Percentiles rank a stretch among this genome's conserved stretches.
These are phyloP conservation scores for Danaus chrysippus DNA, from an alignment of 2,888 invertebrate genomes.

Conservation along the genomic window DNA sequence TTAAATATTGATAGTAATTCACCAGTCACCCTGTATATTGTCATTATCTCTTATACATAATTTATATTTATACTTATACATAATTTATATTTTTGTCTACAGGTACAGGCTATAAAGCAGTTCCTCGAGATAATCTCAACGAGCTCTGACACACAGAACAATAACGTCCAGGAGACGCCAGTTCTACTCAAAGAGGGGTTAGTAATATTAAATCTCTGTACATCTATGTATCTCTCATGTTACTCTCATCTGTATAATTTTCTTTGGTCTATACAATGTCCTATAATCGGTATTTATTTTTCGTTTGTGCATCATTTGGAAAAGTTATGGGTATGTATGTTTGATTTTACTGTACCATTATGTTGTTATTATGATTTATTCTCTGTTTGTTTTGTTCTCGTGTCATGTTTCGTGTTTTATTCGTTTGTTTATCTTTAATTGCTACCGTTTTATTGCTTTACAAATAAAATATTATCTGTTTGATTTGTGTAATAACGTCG, in stretches of 20 bases:
- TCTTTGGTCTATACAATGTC: conserved; percentile 23
- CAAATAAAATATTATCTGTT: no score
- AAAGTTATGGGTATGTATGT: conserved; percentile 67
- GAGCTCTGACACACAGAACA: conserved; percentile 82
- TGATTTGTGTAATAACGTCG: no score
- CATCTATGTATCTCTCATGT: neutral
- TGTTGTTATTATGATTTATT: conserved; percentile 13
- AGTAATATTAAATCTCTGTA: conserved; percentile 50
- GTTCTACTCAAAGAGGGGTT: conserved; percentile 95
- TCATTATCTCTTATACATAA: no score
- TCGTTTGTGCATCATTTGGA: conserved; percentile 53
- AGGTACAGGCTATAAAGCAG: conserved; percentile 87
- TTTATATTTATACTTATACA: neutral
- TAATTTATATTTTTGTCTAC: conserved; percentile 26
- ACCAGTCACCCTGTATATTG: no score
- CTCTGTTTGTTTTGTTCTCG: conserved; percentile 7
- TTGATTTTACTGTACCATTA: conserved; percentile 27
- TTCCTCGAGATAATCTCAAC: conserved; percentile 95
- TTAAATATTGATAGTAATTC: no score
- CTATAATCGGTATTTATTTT: conserved; percentile 31
- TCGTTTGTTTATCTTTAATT: conserved; percentile 2
- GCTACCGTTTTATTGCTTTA: no score
- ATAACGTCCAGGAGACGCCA: conserved; percentile 82
- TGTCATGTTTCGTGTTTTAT: conserved; percentile 8
- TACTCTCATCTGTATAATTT: conserved; percentile 17